phyloP scores from a whole-genome alignment of 23 tunicate species.

The Diplosoma virens region DNA sequence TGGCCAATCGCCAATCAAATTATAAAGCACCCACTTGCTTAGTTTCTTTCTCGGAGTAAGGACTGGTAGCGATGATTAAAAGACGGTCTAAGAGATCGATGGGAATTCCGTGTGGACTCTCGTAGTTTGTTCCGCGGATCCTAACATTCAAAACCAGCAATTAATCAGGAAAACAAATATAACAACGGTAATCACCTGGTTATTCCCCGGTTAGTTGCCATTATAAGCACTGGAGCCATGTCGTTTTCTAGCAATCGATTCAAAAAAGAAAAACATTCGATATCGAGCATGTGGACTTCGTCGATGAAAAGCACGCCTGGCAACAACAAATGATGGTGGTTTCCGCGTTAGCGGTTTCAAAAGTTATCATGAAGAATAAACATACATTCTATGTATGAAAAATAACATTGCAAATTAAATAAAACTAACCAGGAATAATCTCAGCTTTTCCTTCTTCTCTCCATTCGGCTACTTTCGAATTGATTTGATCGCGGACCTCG shows the following conservation, averaged over 20 bases:
- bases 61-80: constrained; percentile 77
- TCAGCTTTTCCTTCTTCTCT: constrained; percentile 99
- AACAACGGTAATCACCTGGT: constrained; percentile 37
- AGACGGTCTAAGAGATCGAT: constrained; percentile 84
- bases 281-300: constrained; percentile 99
- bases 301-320: constrained; percentile 92
- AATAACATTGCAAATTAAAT: not conserved
- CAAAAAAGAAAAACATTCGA: constrained; percentile 93
- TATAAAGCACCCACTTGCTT: constrained; percentile 66
- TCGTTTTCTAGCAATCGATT: constrained; percentile 88
- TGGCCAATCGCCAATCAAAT: too few relatives aligned
- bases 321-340: not conserved
- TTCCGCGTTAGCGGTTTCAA: not conserved
- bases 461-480: constrained; percentile 97
- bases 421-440: constrained; percentile 75
- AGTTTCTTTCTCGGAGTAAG: constrained; percentile 88
- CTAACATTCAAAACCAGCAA: constrained; percentile 2
- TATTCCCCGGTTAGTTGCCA: constrained; percentile 98
- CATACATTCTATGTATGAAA: not conserved
- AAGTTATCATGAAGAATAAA: not conserved
- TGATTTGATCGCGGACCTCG: constrained; percentile 95
- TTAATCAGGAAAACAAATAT: not conserved
- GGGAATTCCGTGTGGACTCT: constrained; percentile 94
- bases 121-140: constrained; percentile 93
- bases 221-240: constrained; percentile 93